Evolutionary conservation across 2,797 vertebrate genomes (phyloP), one percentile per base, ranked within the genome.

Genomic region (Aselliscus stoliczkanus): DNA sequence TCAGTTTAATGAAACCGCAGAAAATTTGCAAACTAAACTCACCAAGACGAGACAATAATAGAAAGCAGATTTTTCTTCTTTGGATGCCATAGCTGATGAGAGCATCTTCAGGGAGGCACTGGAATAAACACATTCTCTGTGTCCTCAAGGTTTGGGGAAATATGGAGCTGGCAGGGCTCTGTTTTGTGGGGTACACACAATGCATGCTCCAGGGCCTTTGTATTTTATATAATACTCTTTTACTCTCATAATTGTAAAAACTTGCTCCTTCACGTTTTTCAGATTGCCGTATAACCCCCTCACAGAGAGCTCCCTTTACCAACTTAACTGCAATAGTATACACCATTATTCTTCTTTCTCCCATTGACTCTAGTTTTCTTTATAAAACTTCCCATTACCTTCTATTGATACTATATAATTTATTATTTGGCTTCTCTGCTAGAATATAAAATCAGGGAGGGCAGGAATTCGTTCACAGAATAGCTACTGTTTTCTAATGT

Each of bases 1-100:
- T 97, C 81, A 95, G 58, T 92, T 97, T 97, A 97, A 96, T 95
- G 70, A 97, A 97, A 96, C 95, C 90, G 67, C 92, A 96, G 88
- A 95, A 95, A 92, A 95, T 94, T 82, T 97, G 64, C 90, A 95
- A 96, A 86, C 88, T 93, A 94, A 96, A 94, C 64, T 96, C 73
- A 94, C 80, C 72, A 96, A 94, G 85, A 92, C 5, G 29, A 93
- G 64, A 95, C 56, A 77, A 77, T 96, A 96, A 94, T 88, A 83
- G 79, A 96, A 93, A 93, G 58, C 93, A 97, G 54, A 96, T 69
- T 92, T 98, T 96, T 80, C 34, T 96, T 60, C 65, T 94, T 93
- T 88, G 67, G 67, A 94, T 93, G 76, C 56, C 18, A 21, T 60
- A 65, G 18, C 44, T 84, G 29, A 83, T 93, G 87, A 91, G 31